Evolutionary conservation across 1,140 invertebrate species (phyloP).

Genomic region (Acyrthosiphon pisum): DNA sequence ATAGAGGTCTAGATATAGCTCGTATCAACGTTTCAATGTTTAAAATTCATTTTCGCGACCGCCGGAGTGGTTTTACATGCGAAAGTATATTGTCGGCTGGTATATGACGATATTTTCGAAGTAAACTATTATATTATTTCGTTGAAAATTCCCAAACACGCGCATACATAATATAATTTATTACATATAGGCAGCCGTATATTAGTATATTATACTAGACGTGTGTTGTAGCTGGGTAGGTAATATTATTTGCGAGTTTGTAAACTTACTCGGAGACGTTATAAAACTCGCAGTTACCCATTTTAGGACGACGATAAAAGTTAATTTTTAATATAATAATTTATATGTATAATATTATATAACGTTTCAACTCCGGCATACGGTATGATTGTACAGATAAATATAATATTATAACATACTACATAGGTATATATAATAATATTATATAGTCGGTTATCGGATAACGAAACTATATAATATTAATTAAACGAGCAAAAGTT

Average conservation of each 20-base stretch:
- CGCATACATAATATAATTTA: background rate
- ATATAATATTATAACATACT: background rate
- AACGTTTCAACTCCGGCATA: background rate
- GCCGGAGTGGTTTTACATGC: background rate
- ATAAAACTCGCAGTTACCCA: background rate
- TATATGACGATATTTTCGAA: background rate
- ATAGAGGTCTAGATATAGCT: background rate
- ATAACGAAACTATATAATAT: background rate
- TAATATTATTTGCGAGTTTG: background rate
- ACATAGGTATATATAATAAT: no score
- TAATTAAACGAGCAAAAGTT: background rate
- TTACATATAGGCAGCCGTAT: background rate
- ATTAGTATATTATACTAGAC: background rate
- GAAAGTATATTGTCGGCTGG: background rate
- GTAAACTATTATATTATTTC: background rate
- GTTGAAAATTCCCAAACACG: background rate
- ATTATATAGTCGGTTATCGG: background rate
- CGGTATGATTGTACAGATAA: background rate
- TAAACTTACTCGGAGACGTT: background rate
- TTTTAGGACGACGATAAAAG: background rate
- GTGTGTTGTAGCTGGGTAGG: no score
- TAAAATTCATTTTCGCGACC: slow-evolving; percentile 12
- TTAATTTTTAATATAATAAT: background rate
- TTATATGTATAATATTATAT: background rate
- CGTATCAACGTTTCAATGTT: background rate